Evolutionary conservation across 1,140 invertebrate genomes (phyloP).

Genomic region (Brachionus sp.): DNA sequence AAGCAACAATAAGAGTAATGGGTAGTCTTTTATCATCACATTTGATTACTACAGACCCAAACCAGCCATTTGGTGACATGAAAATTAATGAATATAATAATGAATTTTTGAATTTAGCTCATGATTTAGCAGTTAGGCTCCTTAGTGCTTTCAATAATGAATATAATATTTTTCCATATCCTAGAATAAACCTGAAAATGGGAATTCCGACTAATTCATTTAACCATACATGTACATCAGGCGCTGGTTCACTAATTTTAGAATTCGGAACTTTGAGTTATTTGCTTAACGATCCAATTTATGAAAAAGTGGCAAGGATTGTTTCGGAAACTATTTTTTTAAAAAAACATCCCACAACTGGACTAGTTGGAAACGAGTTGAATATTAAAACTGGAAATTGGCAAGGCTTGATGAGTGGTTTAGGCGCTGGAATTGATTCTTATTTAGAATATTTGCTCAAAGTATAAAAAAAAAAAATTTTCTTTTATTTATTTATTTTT

Average conservation of each 20-base stretch:
- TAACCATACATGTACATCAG: slow-evolving; percentile 68
- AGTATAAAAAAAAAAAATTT: slow-evolving; percentile 55
- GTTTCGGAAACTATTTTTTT: slow-evolving; percentile 65
- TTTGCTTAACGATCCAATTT: slow-evolving; percentile 65
- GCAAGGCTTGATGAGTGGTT: slow-evolving; percentile 65
- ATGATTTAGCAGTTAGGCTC: slow-evolving; percentile 65
- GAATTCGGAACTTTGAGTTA: slow-evolving; percentile 68
- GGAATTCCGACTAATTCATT: slow-evolving; percentile 63
- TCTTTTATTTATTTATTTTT: background rate
- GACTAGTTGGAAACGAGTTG: slow-evolving; percentile 62
- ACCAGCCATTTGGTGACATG: slow-evolving; percentile 65
- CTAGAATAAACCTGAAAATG: slow-evolving; percentile 61
- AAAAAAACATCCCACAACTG: slow-evolving; percentile 64
- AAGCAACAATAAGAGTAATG: slow-evolving; percentile 68
- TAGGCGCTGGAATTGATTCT: slow-evolving; percentile 70
- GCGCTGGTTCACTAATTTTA: slow-evolving; percentile 67
- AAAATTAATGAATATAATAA: slow-evolving; percentile 62
- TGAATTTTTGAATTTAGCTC: slow-evolving; percentile 65
- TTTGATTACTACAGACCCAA: slow-evolving; percentile 66
- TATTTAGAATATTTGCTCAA: slow-evolving; percentile 71
- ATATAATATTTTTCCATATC: slow-evolving; percentile 64
- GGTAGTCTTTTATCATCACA: slow-evolving; percentile 69
- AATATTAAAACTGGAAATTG: slow-evolving; percentile 54
- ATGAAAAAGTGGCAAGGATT: slow-evolving; percentile 65
- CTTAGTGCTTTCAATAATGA: slow-evolving; percentile 66